A percentile compares a stretch with the other conserved stretches of the same genome.
Conservation (phyloP, 2,888 invertebrate species). For the Steinernema scapterisci region DNA sequence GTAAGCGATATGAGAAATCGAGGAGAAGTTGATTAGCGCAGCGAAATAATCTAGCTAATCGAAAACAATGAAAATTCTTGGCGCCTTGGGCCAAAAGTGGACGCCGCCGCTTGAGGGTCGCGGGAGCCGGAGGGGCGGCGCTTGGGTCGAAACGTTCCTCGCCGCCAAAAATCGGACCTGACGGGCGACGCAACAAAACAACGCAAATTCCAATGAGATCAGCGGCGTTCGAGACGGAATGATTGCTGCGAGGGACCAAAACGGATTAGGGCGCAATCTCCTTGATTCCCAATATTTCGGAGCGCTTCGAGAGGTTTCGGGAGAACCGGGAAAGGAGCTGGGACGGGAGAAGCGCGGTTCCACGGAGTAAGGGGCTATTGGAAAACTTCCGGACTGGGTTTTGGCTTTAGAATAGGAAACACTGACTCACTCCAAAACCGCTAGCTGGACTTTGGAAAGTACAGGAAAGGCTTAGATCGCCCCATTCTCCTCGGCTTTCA, state of each 20-base stretch:
- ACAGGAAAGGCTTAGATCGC: too few relatives aligned
- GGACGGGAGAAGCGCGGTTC: too few relatives aligned
- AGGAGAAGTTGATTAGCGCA: background rate
- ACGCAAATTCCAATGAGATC: conserved; percentile 16
- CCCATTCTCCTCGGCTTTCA: too few relatives aligned
- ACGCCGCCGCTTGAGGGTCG: background rate
- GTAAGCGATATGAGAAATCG: conserved; percentile 15
- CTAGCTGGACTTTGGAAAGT: too few relatives aligned
- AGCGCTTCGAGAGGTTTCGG: too few relatives aligned
- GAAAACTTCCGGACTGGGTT: too few relatives aligned
- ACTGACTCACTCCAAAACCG: too few relatives aligned
- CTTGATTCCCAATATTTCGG: conserved; percentile 1
- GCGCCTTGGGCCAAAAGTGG: conserved; percentile 13
- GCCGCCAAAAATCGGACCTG: background rate
- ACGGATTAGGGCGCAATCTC: background rate
- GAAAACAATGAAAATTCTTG: conserved; percentile 11
- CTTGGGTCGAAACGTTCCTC: background rate
- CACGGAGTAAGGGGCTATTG: too few relatives aligned
- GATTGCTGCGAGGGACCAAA: background rate
- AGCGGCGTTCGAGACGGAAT: background rate
- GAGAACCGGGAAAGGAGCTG: too few relatives aligned
- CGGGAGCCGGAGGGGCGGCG: conserved; percentile 1
- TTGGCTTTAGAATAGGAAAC: too few relatives aligned
- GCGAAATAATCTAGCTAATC: conserved; percentile 27
- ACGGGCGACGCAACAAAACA: background rate